phyloP scores from a whole-genome alignment of 2,113 vertebrate species.

The Propithecus coquereli region DNA sequence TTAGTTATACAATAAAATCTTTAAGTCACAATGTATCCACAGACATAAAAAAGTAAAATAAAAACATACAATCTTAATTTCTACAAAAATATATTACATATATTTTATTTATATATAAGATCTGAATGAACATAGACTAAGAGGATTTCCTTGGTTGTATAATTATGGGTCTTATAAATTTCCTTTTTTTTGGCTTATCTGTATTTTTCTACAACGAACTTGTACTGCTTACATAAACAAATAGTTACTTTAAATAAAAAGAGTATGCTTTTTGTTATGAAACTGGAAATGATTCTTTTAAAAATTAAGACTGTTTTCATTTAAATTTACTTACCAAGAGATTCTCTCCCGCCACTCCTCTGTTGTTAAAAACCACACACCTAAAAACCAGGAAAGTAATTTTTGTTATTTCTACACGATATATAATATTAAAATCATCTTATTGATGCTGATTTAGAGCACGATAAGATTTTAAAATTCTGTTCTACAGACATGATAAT shows the following conservation, averaged over 20 bases:
- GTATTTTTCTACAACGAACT: background rate
- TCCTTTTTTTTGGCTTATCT: background rate
- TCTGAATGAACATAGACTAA: background rate
- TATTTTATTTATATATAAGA: background rate
- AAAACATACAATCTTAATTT: background rate
- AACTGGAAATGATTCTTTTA: constrained; percentile 27
- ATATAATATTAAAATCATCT: constrained; percentile 6
- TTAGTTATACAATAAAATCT: background rate
- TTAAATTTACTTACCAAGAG: constrained; percentile 91
- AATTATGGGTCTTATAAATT: constrained; percentile 6
- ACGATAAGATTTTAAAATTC: background rate
- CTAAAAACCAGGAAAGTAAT: constrained; percentile 85
- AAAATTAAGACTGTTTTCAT: constrained; percentile 33
- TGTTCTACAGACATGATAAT: background rate
- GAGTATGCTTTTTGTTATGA: constrained; percentile 34
- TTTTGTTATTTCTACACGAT: constrained; percentile 61
- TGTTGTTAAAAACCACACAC: constrained; percentile 94
- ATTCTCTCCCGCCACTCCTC: constrained; percentile 90
- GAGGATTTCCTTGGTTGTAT: background rate
- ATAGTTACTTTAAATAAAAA: background rate
- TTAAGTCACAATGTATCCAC: no score
- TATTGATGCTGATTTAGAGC: background rate
- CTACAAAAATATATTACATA: background rate
- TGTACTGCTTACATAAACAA: background rate
- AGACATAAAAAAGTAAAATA: no score